Percentiles rank a stretch among this genome's conserved stretches.
These are phyloP conservation scores for Drosophila murphyi DNA, from an alignment of 1,140 invertebrate genomes.

Conservation along the genomic window DNA sequence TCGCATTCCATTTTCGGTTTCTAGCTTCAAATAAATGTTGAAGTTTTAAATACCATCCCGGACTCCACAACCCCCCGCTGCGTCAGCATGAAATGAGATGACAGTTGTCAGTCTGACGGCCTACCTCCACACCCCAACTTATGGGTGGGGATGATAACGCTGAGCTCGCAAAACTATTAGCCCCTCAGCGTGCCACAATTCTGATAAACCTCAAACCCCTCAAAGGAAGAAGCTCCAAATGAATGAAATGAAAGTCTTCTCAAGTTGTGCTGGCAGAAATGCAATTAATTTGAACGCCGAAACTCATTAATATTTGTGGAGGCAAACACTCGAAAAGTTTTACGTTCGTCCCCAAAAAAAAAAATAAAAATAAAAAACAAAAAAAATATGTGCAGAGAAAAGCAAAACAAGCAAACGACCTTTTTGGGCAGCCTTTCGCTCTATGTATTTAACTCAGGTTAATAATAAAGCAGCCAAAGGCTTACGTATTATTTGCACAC, in stretches of 20 bases:
- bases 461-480: conserved; percentile 78
- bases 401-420: conserved; percentile 45
- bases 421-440: conserved; percentile 63
- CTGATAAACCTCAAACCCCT: conserved; percentile 47
- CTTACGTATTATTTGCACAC: conserved; percentile 68
- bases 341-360: conserved; percentile 8
- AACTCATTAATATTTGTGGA: conserved; percentile 76
- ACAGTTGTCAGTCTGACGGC: conserved; percentile 27
- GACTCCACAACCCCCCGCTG: conserved; percentile 41
- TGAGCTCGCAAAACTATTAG: conserved; percentile 62
- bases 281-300: conserved; percentile 82
- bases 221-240: conserved; percentile 17
- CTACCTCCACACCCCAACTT: background rate
- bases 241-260: conserved; percentile 63
- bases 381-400: conserved; percentile 39
- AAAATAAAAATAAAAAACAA: conserved; percentile 4
- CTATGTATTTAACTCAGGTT: conserved; percentile 73
- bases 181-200: conserved; percentile 44
- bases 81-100: conserved; percentile 64
- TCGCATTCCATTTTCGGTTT: conserved; percentile 68
- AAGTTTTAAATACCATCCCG: conserved; percentile 44
- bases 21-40: conserved; percentile 61
- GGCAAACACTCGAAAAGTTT: conserved; percentile 42
- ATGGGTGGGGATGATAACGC: conserved; percentile 10
- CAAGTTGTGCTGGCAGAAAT: conserved; percentile 64